Base-by-base conservation (phyloP, 2,888 invertebrate species). In the Torymus auratus region DNA sequence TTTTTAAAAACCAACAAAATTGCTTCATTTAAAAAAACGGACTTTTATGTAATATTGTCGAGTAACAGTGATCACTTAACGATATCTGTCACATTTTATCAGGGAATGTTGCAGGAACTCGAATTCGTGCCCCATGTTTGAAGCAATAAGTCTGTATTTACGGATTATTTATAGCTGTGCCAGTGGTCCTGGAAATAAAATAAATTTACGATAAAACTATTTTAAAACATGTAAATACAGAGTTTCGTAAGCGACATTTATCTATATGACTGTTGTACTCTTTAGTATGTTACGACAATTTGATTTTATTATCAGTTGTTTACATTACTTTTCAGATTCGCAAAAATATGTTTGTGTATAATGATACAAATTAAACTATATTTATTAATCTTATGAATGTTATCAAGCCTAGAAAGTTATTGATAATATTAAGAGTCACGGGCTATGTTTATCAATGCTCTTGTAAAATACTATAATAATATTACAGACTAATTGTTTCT, bases 21-120 rank as follows among this genome's bases (percentile, higher is more conserved):
- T 53, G 11, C 13, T 14, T 20, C 2, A 68, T 53, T 50, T 41
- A n/a, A 7, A n/a, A 62, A 28, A 62, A 23, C 41, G n/a, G 28
- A n/a, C 41, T 12, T 64, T 50, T 14, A 68, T 14, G n/a, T 55
- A 13, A 28, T 68, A 11, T 2, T 5, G 12, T 41, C 13, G 4
- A 15, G 20, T 5, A 14, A 5, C 28, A 56, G 15, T 56, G 56
- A 56, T 70, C 50, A n/a, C 50, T 70, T 50, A 69, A n/a, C 58
- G 55, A 28, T 62, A 72, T 62, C 72, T 64, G 72, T 73, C 64
- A 64, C 64, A 55, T 53, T 55, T 73, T 73, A 64, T 73, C 62
- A 64, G 64, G 7, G 55, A 28, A 41, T 55, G n/a, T 55, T 64
- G n/a, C 3, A 28, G n/a, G 15, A 41, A 62, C 13, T 12, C 55